Base-by-base conservation (phyloP, 2,797 vertebrate genomes). In the Malacoctenus gilli region DNA sequence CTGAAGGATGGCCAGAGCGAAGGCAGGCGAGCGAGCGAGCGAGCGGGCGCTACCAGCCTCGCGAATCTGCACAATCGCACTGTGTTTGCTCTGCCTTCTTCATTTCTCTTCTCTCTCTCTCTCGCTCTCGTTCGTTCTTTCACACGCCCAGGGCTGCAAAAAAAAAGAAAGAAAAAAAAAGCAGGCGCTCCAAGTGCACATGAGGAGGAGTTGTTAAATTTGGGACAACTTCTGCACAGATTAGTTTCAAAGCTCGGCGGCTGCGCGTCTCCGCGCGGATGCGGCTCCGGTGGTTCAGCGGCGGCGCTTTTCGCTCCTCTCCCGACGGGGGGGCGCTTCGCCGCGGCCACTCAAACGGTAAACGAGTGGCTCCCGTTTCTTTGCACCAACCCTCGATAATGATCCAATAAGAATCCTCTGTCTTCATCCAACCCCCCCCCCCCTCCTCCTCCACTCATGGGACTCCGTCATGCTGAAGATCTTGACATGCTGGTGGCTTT, bases 341-440 rank as follows among this genome's bases (percentile, higher is more conserved):
- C 28, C 4, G 12, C 30, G 21, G 47, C 46, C 14, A 54, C 52
- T 49, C 36, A 60, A 28, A 70, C 28, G 49, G 61, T 79, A 69
- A 84, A 85, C 77, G 83, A 82, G 61, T 68, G 61, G 60, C 18
- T 85, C 64, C 60, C 59, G 39, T 78, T 79, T 69, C 48, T 67
- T 25, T 58, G 58, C 51, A 54, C 74, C 79, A n/a, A 64, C 69
- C 76, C 67, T 86, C 56, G 20, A 10, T 76, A 59, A 72, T 39
- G 54, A 78, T 77, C 73, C 79, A 82, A 72, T 74, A 54, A 75
- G 57, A 79, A 60, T 21, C 46, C 60, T 61, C 60, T 46, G 48
- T 61, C 20, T 59, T 51, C 68, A 71, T 69, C 68, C 47, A 49
- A 56, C 68, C 68, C 23, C 30, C 28, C 14, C 52, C 57, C 51